phyloP scores from a whole-genome alignment of 1,140 invertebrate genomes.

The Thaumetopoea pityocampa region DNA sequence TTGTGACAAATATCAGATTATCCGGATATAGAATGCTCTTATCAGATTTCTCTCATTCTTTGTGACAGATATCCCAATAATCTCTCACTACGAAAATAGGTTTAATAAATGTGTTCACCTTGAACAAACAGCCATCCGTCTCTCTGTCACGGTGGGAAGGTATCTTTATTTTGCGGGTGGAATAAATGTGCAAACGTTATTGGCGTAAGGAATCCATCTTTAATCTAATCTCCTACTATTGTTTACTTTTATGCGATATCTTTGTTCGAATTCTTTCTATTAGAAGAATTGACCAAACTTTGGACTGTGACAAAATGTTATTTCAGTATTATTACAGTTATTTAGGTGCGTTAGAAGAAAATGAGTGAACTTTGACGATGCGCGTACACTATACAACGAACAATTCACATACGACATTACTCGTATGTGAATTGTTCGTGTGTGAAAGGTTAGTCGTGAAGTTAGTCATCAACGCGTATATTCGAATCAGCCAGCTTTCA shows the following conservation, averaged over 20 bases:
- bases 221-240: constrained; percentile 40
- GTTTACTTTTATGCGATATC: constrained; percentile 20
- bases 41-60: no score
- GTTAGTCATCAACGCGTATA: no score
- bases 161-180: constrained; percentile 28
- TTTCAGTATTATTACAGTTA: no score
- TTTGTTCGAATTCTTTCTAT: constrained; percentile 2
- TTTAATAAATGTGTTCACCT: constrained; percentile 36
- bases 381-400: no score
- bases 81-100: constrained; percentile 12
- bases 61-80: constrained; percentile 1
- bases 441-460: no score
- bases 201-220: constrained; percentile 38
- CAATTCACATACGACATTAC: no score
- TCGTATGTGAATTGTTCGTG: no score
- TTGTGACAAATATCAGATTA: neutral
- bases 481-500: no score
- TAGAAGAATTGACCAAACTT: neutral
- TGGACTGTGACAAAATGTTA: neutral
- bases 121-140: constrained; percentile 40
- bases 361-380: no score
- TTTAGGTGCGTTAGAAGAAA: no score
- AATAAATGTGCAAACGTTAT: constrained; percentile 27
- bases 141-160: constrained; percentile 22
- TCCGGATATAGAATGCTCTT: neutral